Evolutionary conservation across 2,888 invertebrate species (phyloP).

Genomic region (Acanthococcus lagerstroemiae): DNA sequence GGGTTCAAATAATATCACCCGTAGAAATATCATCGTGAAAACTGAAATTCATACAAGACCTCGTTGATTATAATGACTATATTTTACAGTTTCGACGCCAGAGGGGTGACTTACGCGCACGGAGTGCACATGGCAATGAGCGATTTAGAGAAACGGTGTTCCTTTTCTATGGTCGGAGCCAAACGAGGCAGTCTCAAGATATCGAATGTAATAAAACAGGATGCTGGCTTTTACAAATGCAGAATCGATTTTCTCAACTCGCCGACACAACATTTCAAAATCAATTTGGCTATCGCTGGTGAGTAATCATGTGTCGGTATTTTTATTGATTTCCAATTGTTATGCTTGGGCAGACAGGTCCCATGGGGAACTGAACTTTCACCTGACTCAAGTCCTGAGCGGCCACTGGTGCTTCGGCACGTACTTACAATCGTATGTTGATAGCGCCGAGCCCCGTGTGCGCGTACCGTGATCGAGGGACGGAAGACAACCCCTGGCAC

Average conservation of each 20-base stretch:
- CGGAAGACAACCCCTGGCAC: too few relatives aligned
- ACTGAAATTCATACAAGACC: too few relatives aligned
- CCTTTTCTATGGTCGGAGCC: conserved; percentile 57
- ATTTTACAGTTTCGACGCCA: conserved; percentile 9
- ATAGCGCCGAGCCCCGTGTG: too few relatives aligned
- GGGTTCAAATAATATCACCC: too few relatives aligned
- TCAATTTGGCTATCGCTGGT: conserved; percentile 82
- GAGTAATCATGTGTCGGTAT: conserved; percentile 44
- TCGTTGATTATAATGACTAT: not conserved
- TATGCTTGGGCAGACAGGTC: too few relatives aligned
- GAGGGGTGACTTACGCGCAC: conserved; percentile 2
- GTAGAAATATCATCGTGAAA: too few relatives aligned
- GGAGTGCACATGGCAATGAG: conserved; percentile 61
- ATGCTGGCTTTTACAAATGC: conserved; percentile 77
- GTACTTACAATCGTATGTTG: too few relatives aligned
- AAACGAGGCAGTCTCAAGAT: conserved; percentile 56
- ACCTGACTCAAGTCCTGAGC: too few relatives aligned
- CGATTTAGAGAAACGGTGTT: conserved; percentile 45
- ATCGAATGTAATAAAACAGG: conserved; percentile 57
- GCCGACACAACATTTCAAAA: conserved; percentile 74
- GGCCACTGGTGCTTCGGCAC: too few relatives aligned
- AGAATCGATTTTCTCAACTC: conserved; percentile 81
- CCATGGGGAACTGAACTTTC: too few relatives aligned
- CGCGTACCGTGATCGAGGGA: too few relatives aligned
- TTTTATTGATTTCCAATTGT: too few relatives aligned